Evolutionary conservation across 2,797 vertebrate species (phyloP).

Genomic region (Sebastes nivosus): DNA sequence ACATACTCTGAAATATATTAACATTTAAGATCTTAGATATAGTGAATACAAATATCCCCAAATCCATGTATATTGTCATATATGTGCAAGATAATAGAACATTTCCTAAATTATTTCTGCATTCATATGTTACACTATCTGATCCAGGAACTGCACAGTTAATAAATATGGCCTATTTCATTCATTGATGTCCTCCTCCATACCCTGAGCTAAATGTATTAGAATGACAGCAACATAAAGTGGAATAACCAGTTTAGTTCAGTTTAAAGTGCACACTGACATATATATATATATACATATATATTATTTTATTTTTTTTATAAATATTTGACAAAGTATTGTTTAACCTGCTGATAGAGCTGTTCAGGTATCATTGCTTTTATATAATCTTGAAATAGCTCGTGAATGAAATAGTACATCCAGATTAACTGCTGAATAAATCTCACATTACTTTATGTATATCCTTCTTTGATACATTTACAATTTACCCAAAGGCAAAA

Average conservation of each 20-base stretch:
- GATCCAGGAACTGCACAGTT: slow-evolving; percentile 59
- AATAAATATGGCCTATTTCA: slow-evolving; percentile 71
- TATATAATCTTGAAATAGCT: slow-evolving; percentile 55
- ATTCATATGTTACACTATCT: slow-evolving; percentile 74
- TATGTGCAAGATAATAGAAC: slow-evolving; percentile 76
- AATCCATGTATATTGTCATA: slow-evolving; percentile 72
- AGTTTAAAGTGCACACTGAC: slow-evolving; percentile 67
- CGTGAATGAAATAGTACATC: slow-evolving; percentile 72
- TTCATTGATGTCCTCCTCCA: slow-evolving; percentile 48
- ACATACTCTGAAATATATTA: slow-evolving; percentile 80
- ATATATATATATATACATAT: slow-evolving; percentile 16
- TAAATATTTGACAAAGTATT: slow-evolving; percentile 34
- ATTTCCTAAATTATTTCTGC: slow-evolving; percentile 60
- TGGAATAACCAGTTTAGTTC: slow-evolving; percentile 34
- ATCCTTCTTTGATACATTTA: slow-evolving; percentile 32
- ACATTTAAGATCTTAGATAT: slow-evolving; percentile 79
- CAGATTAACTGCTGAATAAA: slow-evolving; percentile 64
- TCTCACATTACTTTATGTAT: slow-evolving; percentile 30
- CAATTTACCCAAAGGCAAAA: slow-evolving; percentile 40
- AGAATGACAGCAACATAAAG: slow-evolving; percentile 40
- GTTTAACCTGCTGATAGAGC: slow-evolving; percentile 40
- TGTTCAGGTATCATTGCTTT: slow-evolving; percentile 40
- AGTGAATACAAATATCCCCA: slow-evolving; percentile 84
- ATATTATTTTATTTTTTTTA: not conserved
- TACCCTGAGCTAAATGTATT: slow-evolving; percentile 67